A percentile compares a stretch with the other conserved stretches of the same genome.
Evolutionary conservation across 2,888 invertebrate genomes (phyloP).

Genomic region (Aleiodes testaceus): DNA sequence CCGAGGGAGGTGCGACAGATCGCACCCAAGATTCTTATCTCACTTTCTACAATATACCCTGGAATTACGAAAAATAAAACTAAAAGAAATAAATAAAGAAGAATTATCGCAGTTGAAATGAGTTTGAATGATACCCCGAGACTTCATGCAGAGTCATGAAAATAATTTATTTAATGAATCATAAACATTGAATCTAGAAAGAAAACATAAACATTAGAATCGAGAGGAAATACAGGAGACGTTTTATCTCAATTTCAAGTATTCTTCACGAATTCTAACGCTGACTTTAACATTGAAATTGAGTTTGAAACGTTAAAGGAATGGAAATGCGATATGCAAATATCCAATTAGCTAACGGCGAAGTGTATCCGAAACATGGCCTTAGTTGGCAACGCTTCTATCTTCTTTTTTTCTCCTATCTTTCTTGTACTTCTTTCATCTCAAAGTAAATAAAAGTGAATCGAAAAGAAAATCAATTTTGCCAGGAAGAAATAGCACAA

Average conservation of each 20-base stretch:
- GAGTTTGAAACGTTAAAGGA: conserved; percentile 34
- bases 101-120: conserved; percentile 22
- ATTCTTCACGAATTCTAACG: conserved; percentile 17
- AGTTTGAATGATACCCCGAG: conserved; percentile 22
- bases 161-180: not conserved
- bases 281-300: conserved; percentile 8
- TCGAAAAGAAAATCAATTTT: conserved; percentile 30
- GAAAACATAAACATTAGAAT: too few relatives aligned
- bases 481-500: not conserved
- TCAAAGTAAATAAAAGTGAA: not conserved
- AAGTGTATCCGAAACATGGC: conserved; percentile 17
- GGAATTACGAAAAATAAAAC: conserved; percentile 22
- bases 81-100: conserved; percentile 22
- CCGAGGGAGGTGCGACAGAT: conserved; percentile 52
- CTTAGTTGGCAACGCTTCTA: conserved; percentile 24
- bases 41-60: conserved; percentile 47
- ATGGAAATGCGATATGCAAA: conserved; percentile 45
- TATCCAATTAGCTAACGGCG: conserved; percentile 43
- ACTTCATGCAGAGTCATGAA: not conserved
- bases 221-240: conserved; percentile 3
- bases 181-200: too few relatives aligned
- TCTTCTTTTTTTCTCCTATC: not conserved
- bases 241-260: conserved; percentile 13
- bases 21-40: conserved; percentile 54
- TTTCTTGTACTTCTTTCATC: conserved; percentile 23